Evolutionary conservation across 2,888 invertebrate genomes (phyloP).

Genomic region (Cetonia aurata): DNA sequence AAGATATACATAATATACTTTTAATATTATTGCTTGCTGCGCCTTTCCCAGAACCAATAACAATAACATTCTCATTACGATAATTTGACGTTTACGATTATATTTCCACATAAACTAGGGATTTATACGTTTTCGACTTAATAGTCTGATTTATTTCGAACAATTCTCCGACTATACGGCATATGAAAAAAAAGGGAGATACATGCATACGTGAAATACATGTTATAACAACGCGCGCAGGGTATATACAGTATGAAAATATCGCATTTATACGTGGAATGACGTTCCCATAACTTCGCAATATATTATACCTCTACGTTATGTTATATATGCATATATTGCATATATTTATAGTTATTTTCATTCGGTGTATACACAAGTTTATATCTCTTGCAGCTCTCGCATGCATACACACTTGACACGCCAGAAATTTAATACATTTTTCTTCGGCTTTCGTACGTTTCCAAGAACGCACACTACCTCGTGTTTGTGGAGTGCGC

Average conservation of each 20-base stretch:
- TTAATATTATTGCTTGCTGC: conserved; percentile 10
- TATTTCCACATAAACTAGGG: conserved; percentile 6
- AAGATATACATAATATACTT: conserved; percentile 12
- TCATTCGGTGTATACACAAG: conserved; percentile 1
- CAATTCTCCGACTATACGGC: no score
- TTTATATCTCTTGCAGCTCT: conserved; percentile 15
- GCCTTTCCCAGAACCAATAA: conserved; percentile 26
- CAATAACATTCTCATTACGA: conserved; percentile 36
- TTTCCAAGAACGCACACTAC: conserved; percentile 19
- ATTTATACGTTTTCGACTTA: neutral
- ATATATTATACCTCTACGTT: conserved; percentile 15
- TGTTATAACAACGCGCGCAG: no score
- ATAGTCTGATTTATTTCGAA: conserved; percentile 6
- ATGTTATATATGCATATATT: conserved; percentile 8
- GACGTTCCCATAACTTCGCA: conserved; percentile 3
- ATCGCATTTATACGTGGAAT: neutral
- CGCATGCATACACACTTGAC: conserved; percentile 17
- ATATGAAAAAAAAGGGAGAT: no score
- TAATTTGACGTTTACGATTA: conserved; percentile 34
- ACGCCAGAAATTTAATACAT: conserved; percentile 35
- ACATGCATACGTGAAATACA: no score
- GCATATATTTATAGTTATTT: neutral
- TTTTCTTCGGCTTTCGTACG: conserved; percentile 20
- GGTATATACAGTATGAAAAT: no score
- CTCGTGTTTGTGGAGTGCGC: conserved; percentile 8